These are phyloP conservation scores for Lordiphosa clarofinis DNA, from an alignment of 1,140 invertebrate species.

Conservation along the genomic window DNA sequence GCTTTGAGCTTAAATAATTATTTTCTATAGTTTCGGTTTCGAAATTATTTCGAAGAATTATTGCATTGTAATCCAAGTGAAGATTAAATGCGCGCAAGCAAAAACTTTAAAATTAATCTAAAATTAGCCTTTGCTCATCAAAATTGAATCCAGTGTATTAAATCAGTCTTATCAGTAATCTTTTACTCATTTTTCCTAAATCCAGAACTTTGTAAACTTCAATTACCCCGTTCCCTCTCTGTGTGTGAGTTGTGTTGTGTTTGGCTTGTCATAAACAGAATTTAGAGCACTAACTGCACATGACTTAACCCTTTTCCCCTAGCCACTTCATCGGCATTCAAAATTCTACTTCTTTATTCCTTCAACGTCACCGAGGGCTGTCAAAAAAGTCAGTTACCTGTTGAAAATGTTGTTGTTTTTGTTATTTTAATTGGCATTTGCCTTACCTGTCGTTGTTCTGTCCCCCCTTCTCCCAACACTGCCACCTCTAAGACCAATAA, in stretches of 20 bases:
- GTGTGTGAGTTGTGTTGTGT: slow-evolving; percentile 2
- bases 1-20: no score
- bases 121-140: no score
- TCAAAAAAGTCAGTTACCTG: slow-evolving; percentile 63
- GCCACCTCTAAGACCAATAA: slow-evolving; percentile 34
- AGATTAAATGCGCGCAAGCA: no score
- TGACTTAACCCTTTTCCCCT: slow-evolving; percentile 8
- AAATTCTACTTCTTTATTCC: slow-evolving; percentile 9
- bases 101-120: no score
- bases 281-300: slow-evolving; percentile 34
- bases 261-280: slow-evolving; percentile 21
- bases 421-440: slow-evolving; percentile 71
- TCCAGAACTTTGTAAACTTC: slow-evolving; percentile 26
- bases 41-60: no score
- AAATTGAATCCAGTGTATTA: not conserved
- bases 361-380: slow-evolving; percentile 36
- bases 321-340: slow-evolving; percentile 2
- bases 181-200: not conserved
- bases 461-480: not conserved
- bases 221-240: slow-evolving; percentile 9
- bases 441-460: slow-evolving; percentile 32
- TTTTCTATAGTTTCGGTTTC: no score
- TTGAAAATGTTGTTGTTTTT: slow-evolving; percentile 54
- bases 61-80: no score
- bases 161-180: not conserved